phyloP scores from a whole-genome alignment of 2,797 vertebrate genomes.

The Buphagus erythrorhynchus region DNA sequence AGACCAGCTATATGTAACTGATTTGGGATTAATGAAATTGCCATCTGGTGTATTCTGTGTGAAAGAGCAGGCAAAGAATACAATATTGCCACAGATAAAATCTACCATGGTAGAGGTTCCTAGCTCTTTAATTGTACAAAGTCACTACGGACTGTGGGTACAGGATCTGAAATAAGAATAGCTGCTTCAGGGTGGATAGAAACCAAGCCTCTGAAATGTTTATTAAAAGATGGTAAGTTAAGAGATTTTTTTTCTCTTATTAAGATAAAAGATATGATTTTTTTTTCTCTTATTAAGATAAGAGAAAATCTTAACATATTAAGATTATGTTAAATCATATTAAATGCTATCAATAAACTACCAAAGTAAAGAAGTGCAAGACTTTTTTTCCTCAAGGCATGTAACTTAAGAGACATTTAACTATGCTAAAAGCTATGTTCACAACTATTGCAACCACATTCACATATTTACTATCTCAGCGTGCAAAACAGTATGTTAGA shows the following conservation, averaged over 20 bases:
- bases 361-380: not conserved
- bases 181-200: not conserved
- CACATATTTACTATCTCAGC: not conserved
- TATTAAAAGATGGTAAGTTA: not conserved
- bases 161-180: not conserved
- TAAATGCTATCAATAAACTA: not conserved
- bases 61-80: not conserved
- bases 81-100: not conserved
- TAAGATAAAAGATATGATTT: not conserved
- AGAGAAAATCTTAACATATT: not conserved
- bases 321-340: not conserved
- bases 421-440: not conserved
- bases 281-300: not conserved
- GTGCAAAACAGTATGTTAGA: not conserved
- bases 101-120: not conserved
- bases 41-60: not conserved
- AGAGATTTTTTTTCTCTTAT: not conserved
- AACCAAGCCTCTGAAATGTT: not conserved
- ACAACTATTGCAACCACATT: not conserved
- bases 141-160: not conserved
- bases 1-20: not conserved
- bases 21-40: not conserved
- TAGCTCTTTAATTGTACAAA: not conserved
- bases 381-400: not conserved
- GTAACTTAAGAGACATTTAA: not conserved